Base-by-base conservation (phyloP, 1,140 invertebrate genomes). In the Pseudomyrmex sp. region DNA sequence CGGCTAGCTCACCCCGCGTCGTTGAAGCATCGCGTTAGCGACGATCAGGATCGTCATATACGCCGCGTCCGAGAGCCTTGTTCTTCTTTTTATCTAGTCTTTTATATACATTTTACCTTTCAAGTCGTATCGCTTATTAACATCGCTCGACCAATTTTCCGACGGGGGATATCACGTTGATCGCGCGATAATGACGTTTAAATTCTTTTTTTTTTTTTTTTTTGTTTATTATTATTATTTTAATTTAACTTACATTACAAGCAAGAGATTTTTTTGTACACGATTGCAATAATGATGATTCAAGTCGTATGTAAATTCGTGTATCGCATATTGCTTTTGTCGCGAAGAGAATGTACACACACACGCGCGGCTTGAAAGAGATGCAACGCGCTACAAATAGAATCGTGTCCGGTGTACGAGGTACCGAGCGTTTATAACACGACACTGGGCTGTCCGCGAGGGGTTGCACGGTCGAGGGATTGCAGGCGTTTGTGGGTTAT, bases 1-100 rank as follows among this genome's bases (percentile, higher is more conserved):
- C 73, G 75, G 35, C 82, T 69, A 66, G 68, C 86, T 68, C 66
- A 76, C 84, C 85, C 73, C 50, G 35, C 61, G 86, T 87, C 69
- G 84, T 86, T 77, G 70, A 70, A 77, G 61, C 59, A 56, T 26
- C 68, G 75, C 65, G 72, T 83, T 76, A 86, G 65, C 56, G 46
- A 63, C 84, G 61, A 87, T 87, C 86, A 54, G 58, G 63, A 50
- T 48, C 61, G 35, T 54, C 20, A 26, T 70, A 59, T 20, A 2
- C 44, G 23, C 77, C 18, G 18, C 62, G 15, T 80, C 20, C 63
- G 15, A 72, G 8, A 10, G n/a, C 54, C 18, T 54, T 52, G 52
- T 61, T 23, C 23, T 77, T 50, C n/a, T 80, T 69, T 35, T 20
- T 46, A 23, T 46, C 13, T 1, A 18, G 13, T 75, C 35, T n/a